phyloP scores from a whole-genome alignment of 2,888 invertebrate genomes.

The Xanthorhoe designata region DNA sequence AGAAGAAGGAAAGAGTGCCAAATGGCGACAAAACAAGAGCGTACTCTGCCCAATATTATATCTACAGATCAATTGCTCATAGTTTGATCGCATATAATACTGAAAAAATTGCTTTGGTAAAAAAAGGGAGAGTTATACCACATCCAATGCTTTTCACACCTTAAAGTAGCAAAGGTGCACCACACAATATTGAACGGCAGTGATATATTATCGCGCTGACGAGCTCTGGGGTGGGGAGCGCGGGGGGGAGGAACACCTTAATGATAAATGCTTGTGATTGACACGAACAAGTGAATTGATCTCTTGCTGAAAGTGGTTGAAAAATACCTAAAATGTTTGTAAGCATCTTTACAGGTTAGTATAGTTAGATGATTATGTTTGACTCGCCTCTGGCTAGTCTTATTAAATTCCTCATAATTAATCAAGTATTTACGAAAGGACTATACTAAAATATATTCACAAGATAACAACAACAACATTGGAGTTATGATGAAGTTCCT shows the following conservation, averaged over 20 bases:
- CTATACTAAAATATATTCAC: too few species aligned
- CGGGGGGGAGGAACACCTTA: slow-evolving; percentile 29
- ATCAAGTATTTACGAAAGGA: too few species aligned
- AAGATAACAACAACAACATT: too few species aligned
- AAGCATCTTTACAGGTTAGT: too few species aligned
- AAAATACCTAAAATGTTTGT: slow-evolving; percentile 5
- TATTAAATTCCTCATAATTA: too few species aligned
- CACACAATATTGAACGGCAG: slow-evolving; percentile 38
- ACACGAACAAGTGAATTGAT: slow-evolving; percentile 42
- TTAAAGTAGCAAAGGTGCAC: slow-evolving; percentile 6
- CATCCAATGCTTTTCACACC: slow-evolving; percentile 21
- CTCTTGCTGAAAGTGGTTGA: slow-evolving; percentile 20
- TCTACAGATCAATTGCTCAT: too few species aligned
- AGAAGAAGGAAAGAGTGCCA: too few species aligned
- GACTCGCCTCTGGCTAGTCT: too few species aligned
- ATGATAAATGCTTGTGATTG: slow-evolving; percentile 43
- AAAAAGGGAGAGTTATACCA: slow-evolving; percentile 19
- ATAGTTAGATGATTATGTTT: too few species aligned
- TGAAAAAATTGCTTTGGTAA: too few species aligned
- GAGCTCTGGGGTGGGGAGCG: slow-evolving; percentile 13
- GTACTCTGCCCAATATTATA: background rate
- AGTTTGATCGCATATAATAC: too few species aligned
- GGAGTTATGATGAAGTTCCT: too few species aligned
- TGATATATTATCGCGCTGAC: slow-evolving; percentile 39
- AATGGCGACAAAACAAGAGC: background rate